phyloP scores from a whole-genome alignment of 2,888 invertebrate genomes.

The Acleris laterana region DNA sequence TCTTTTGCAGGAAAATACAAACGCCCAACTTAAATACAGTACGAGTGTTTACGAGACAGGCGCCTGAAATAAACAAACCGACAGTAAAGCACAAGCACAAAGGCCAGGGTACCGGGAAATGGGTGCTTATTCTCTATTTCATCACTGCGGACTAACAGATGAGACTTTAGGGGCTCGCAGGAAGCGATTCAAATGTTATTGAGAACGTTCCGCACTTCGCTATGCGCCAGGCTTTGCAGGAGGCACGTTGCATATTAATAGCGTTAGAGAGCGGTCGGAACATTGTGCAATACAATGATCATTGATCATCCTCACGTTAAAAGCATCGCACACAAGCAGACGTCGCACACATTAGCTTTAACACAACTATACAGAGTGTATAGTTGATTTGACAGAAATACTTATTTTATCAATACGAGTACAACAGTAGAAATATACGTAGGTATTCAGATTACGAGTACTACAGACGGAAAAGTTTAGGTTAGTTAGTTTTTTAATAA shows the following conservation, averaged over 20 bases:
- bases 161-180: conserved; percentile 43
- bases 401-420: too few relatives aligned
- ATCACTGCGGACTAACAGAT: conserved; percentile 62
- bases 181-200: conserved; percentile 30
- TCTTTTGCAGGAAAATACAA: conserved; percentile 66
- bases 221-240: conserved; percentile 10
- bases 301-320: conserved; percentile 15
- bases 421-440: too few relatives aligned
- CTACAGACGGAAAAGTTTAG: background rate
- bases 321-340: background rate
- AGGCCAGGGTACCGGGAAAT: conserved; percentile 69
- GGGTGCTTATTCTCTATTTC: conserved; percentile 66
- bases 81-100: conserved; percentile 73
- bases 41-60: conserved; percentile 77
- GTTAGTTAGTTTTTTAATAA: background rate
- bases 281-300: conserved; percentile 6
- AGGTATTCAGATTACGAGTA: too few relatives aligned
- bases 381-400: background rate
- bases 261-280: conserved; percentile 21
- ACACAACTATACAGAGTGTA: background rate
- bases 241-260: conserved; percentile 34
- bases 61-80: conserved; percentile 78
- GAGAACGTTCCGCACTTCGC: conserved; percentile 21
- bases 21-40: conserved; percentile 74
- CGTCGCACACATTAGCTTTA: background rate